A percentile compares a stretch with the other conserved stretches of the same genome.
phyloP scores from a whole-genome alignment of 1,140 invertebrate genomes.

The Patella vulgata region DNA sequence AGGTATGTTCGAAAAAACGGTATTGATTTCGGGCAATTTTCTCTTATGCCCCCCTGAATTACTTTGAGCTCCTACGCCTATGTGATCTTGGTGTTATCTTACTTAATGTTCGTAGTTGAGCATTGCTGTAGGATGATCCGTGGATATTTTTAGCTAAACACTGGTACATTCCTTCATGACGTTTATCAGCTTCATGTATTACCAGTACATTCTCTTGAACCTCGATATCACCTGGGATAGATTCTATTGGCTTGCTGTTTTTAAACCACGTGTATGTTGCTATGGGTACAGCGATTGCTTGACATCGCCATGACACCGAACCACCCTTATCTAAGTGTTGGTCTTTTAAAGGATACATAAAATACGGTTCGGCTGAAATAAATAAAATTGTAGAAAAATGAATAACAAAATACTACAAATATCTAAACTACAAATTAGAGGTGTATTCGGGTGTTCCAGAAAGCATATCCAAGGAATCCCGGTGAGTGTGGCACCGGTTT shows the following conservation, averaged over 20 bases:
- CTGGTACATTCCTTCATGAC: slow-evolving; percentile 93
- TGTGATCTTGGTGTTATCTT: too few species aligned
- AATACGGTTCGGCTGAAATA: slow-evolving; percentile 83
- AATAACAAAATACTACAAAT: too few species aligned
- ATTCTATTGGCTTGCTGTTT: slow-evolving; percentile 69
- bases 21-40: too few species aligned
- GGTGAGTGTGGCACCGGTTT: too few species aligned
- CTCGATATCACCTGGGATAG: slow-evolving; percentile 61
- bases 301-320: slow-evolving; percentile 91
- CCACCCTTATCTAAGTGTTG: slow-evolving; percentile 88
- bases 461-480: slow-evolving; percentile 1
- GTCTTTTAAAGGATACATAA: slow-evolving; percentile 88
- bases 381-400: slow-evolving; percentile 27
- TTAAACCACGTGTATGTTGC: slow-evolving; percentile 93
- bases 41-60: too few species aligned
- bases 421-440: slow-evolving; percentile 18
- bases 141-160: slow-evolving; percentile 88
- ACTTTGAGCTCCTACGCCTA: too few species aligned
- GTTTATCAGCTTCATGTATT: slow-evolving; percentile 22
- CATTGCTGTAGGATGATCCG: slow-evolving; percentile 86
- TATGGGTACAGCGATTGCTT: slow-evolving; percentile 94
- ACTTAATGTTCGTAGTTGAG: slow-evolving; percentile 80
- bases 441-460: background rate
- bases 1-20: too few species aligned
- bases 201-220: slow-evolving; percentile 29